Percentiles rank a stretch among this genome's conserved stretches.
Evolutionary conservation across 2,113 vertebrate genomes (phyloP).

Genomic region (Corythornis vintsioides): DNA sequence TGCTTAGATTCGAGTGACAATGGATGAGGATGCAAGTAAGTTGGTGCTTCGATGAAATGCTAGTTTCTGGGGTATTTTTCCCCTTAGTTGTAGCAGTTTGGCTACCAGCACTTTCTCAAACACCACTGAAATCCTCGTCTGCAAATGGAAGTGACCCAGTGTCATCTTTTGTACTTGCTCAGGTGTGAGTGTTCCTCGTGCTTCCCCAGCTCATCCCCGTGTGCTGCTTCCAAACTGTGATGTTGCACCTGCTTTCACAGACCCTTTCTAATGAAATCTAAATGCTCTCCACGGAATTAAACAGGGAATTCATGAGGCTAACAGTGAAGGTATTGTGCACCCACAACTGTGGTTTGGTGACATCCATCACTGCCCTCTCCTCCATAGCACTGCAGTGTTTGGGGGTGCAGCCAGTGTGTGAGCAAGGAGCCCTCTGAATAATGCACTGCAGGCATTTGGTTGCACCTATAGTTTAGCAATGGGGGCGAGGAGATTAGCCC

Average conservation of each 20-base stretch:
- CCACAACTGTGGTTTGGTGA: neutral
- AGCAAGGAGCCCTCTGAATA: neutral
- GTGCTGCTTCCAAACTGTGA: neutral
- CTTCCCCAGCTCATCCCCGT: neutral
- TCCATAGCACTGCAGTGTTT: neutral
- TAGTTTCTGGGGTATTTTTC: neutral
- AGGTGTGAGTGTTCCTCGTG: neutral
- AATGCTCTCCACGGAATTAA: neutral
- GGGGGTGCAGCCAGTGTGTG: neutral
- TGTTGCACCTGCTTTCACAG: neutral
- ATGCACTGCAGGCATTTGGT: conserved; percentile 28
- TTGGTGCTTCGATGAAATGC: neutral
- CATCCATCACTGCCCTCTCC: neutral
- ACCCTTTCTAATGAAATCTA: neutral
- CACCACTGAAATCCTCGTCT: neutral
- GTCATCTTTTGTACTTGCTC: neutral
- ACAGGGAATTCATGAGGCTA: neutral
- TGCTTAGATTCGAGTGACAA: conserved; percentile 42
- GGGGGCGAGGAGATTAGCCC: conserved; percentile 57
- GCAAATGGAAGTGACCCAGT: neutral
- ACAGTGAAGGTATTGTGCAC: neutral
- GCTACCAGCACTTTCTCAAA: neutral
- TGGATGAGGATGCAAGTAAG: conserved; percentile 16
- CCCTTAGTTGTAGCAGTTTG: neutral
- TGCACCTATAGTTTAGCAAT: conserved; percentile 57